These are phyloP conservation scores for Endomychus coccineus DNA, from an alignment of 2,888 invertebrate species.

Conservation along the genomic window DNA sequence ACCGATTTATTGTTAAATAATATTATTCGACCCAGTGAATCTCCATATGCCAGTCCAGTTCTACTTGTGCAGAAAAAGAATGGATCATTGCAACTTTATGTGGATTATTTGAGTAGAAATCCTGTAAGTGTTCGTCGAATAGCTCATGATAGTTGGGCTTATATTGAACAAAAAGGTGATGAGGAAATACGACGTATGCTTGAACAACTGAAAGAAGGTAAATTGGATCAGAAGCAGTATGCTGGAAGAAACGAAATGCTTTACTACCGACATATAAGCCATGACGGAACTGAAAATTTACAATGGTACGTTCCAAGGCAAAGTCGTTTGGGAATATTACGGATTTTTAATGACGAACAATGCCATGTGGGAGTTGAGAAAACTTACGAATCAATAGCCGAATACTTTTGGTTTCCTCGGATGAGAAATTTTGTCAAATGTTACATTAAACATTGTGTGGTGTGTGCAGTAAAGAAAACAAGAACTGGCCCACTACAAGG, in stretches of 20 bases:
- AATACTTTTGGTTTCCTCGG: constrained; percentile 28
- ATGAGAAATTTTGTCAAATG: constrained; percentile 23
- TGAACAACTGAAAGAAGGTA: constrained; percentile 17
- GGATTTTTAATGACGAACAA: constrained; percentile 27
- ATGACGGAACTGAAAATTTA: constrained; percentile 18
- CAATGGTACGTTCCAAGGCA: constrained; percentile 22
- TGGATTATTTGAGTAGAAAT: constrained; percentile 8
- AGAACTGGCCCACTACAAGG: too few relatives aligned
- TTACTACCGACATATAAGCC: constrained; percentile 8
- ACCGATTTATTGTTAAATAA: too few relatives aligned
- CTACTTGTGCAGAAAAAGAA: too few relatives aligned
- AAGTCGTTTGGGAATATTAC: too few relatives aligned
- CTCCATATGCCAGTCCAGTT: too few relatives aligned
- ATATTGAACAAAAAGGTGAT: constrained; percentile 22
- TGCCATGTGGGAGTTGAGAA: constrained; percentile 25
- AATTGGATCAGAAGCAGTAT: constrained; percentile 24
- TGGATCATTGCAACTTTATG: too few relatives aligned
- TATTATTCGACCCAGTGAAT: too few relatives aligned
- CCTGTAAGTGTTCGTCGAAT: constrained; percentile 7
- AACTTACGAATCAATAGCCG: constrained; percentile 20
- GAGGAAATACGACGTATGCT: constrained; percentile 16
- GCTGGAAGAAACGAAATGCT: constrained; percentile 21
- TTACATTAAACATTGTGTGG: constrained; percentile 26
- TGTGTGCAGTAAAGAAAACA: constrained; percentile 27
- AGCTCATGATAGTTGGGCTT: constrained; percentile 17